Percentiles rank a stretch among this genome's conserved stretches.
Conservation (phyloP, 2,113 vertebrate genomes). For the Equus quagga region DNA sequence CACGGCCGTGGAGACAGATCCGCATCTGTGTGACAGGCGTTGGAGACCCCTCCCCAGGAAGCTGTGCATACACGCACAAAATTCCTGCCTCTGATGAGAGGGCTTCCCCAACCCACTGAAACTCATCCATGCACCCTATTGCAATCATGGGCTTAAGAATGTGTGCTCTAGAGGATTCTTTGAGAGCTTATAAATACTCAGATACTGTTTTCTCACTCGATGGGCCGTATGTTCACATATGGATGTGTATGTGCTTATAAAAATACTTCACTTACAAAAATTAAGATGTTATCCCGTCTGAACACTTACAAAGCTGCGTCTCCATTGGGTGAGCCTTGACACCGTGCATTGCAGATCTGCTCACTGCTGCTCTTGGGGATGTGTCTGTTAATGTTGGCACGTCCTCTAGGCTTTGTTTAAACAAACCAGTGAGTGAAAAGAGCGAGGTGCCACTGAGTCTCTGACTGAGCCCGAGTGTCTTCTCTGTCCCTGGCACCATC, state of each 20-base stretch:
- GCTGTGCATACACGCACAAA: not conserved
- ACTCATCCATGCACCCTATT: not conserved
- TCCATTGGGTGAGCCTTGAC: constrained; percentile 40
- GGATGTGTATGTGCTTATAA: constrained; percentile 59
- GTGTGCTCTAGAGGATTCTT: not conserved
- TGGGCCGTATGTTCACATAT: constrained; percentile 72
- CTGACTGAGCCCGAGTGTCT: not conserved
- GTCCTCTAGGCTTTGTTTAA: constrained; percentile 26
- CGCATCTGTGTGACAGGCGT: not conserved
- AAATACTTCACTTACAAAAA: constrained; percentile 72
- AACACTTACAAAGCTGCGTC: constrained; percentile 50
- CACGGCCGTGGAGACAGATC: not conserved
- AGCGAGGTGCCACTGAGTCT: constrained; percentile 2
- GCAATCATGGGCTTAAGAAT: constrained; percentile 17
- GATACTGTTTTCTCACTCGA: constrained; percentile 54
- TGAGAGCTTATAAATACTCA: constrained; percentile 67
- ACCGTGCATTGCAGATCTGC: not conserved
- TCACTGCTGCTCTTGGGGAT: constrained; percentile 8
- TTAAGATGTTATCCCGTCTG: constrained; percentile 76
- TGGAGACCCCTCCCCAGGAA: not conserved
- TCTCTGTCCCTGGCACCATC: not conserved
- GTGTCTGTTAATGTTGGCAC: constrained; percentile 59
- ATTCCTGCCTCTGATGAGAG: not conserved
- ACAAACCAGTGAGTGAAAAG: constrained; percentile 14
- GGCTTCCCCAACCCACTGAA: not conserved